Evolutionary conservation across 2,888 invertebrate species (phyloP), one percentile per base, ranked within the genome.

Genomic region (Anorthoa munda): DNA sequence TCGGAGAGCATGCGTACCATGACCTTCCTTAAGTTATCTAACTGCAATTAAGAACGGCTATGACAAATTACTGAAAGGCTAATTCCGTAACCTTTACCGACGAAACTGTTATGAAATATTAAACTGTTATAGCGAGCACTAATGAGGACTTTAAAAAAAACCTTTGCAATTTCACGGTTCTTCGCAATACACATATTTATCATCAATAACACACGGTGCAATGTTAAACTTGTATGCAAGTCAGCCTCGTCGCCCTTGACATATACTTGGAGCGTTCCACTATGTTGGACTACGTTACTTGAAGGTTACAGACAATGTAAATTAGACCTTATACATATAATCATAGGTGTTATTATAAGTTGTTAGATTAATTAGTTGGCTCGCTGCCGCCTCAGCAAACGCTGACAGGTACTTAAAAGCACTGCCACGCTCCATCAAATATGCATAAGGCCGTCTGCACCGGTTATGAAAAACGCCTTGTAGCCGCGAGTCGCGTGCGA

Each of bases 161-260:
- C 59, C 77, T 80, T 82, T 76, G 78, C 55, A 80, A 83, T 85
- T 84, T 82, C 72, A 74, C 75, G 76, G 65, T 51, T 76, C 61
- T 77, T 83, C 13, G 59, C 66, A 85, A 65, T 59, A 59, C 60
- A 70, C 53, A 70, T 74, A 72, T 76, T 71, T 56, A 79, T 81
- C 74, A 76, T 66, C 80, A 85, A 86, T 85, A 84, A 81, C 88
- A 83, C 82, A 81, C 81, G 60, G 70, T 78, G 86, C 87, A 87
- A 85, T 83, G 85, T 85, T 85, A 86, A 88, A 89, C 90, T 85
- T 88, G 89, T 88, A 86, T 89, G 88, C 88, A 86, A 88, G 84
- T 84, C 70, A 83, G 85, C 84, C 89, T 79, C 77, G 92, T 87
- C 89, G 90, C 89, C 94, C 94, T 94, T 94, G 94, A 94, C 95